Conservation (phyloP, 2,113 vertebrate species). For the Gymnobelideus leadbeateri region DNA sequence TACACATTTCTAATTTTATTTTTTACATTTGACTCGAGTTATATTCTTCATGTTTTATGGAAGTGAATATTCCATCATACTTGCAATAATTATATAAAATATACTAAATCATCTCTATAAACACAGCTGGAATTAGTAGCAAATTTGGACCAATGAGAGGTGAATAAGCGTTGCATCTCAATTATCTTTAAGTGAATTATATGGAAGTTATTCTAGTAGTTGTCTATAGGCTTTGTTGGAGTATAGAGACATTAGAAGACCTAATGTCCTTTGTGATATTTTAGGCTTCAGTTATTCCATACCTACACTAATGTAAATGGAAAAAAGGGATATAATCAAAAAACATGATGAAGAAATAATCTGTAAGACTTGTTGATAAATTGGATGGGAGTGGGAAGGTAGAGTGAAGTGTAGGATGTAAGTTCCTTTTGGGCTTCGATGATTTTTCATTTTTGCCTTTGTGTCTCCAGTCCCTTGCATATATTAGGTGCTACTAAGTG, state of each 20-base stretch:
- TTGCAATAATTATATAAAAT: conserved; percentile 9
- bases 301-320: not conserved
- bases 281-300: not conserved
- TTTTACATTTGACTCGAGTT: not conserved
- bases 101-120: conserved; percentile 7
- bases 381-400: not conserved
- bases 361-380: conserved; percentile 7
- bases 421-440: not conserved
- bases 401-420: not conserved
- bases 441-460: conserved; percentile 16
- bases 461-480: not conserved
- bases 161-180: conserved; percentile 30
- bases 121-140: conserved; percentile 14
- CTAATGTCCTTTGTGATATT: not conserved
- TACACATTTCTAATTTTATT: conserved; percentile 43
- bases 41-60: conserved; percentile 41
- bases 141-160: conserved; percentile 21
- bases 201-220: conserved; percentile 8
- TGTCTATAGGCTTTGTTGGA: not conserved
- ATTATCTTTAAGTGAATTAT: conserved; percentile 5
- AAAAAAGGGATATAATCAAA: not conserved
- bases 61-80: conserved; percentile 21
- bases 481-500: not conserved
- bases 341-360: conserved; percentile 38
- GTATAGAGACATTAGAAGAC: not conserved